phyloP scores from a whole-genome alignment of 2,797 vertebrate species.

The Gorsachius magnificus region DNA sequence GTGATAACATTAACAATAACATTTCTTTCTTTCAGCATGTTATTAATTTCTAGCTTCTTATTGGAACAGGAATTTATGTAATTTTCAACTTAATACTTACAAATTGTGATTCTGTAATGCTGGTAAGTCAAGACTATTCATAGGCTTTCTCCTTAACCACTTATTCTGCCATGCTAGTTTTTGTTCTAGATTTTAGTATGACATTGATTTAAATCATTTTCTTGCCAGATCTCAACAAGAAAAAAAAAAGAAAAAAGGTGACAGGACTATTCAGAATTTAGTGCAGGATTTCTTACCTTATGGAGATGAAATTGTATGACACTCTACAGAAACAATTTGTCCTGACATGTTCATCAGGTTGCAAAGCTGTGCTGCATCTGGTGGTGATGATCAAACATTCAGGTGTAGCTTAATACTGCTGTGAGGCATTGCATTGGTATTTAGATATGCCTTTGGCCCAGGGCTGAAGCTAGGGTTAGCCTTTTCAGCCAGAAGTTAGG shows the following conservation, averaged over 20 bases:
- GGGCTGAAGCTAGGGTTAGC: background rate
- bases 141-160: background rate
- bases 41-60: background rate
- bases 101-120: background rate
- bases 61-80: background rate
- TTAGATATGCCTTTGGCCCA: background rate
- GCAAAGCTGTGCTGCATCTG: background rate
- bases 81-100: background rate
- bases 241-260: too few relatives aligned
- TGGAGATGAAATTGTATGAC: background rate
- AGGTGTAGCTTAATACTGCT: background rate
- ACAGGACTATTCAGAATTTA: background rate
- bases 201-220: background rate
- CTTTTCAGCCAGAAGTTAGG: background rate
- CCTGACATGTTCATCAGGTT: background rate
- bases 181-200: background rate
- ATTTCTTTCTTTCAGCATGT: background rate
- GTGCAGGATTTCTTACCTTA: background rate
- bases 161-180: background rate
- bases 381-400: background rate
- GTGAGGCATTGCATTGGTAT: background rate
- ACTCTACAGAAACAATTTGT: background rate
- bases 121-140: background rate
- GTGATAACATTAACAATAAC: background rate
- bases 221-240: background rate